Base-by-base conservation (phyloP, 2,888 invertebrate species). In the Drosophila picticornis region DNA sequence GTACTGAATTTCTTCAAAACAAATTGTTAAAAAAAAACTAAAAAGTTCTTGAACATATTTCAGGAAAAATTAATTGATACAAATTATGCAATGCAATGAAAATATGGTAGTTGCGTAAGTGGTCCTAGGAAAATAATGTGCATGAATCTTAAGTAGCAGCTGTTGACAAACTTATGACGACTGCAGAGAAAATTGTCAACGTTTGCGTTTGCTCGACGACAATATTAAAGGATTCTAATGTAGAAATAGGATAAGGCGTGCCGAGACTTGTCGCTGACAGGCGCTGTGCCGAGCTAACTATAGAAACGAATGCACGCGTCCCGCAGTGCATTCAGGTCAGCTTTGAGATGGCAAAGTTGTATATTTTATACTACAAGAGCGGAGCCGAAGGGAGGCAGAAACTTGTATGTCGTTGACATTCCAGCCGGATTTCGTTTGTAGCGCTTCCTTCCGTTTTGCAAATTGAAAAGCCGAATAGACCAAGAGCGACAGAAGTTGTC, bases 391-490 rank as follows among this genome's bases (percentile, higher is more conserved):
- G 25, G 13, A 31, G 36, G 34, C 59, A 55, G 56, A 65, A 58
- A 58, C 66, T 79, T 72, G 63, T 65, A 48, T 77, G 81, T 60
- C 68, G 82, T 58, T 80, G 80, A 78, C 78, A 78, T 68, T 75
- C 27, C 60, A 65, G 68, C 51, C 65, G 62, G 29, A 51, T 69
- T 56, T 75, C 40, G 79, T 69, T 78, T 81, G 67, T 69, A 57
- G 70, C 74, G 70, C 59, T 72, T 83, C 85, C 76, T 90, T 83
- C 85, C 81, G 83, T 64, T 46, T 69, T 59, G 70, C 83, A 88
- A 90, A 85, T 85, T 86, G 86, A 83, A 85, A 83, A 78, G 55
- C 59, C 55, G 64, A 64, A 68, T 69, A 25, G 13, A 46, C 46
- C 46, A 25, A 16, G 16, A 43, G 43, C 38, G 43, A 69, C 61